Conservation (phyloP, 1,140 invertebrate species). For the Artemia franciscana region DNA sequence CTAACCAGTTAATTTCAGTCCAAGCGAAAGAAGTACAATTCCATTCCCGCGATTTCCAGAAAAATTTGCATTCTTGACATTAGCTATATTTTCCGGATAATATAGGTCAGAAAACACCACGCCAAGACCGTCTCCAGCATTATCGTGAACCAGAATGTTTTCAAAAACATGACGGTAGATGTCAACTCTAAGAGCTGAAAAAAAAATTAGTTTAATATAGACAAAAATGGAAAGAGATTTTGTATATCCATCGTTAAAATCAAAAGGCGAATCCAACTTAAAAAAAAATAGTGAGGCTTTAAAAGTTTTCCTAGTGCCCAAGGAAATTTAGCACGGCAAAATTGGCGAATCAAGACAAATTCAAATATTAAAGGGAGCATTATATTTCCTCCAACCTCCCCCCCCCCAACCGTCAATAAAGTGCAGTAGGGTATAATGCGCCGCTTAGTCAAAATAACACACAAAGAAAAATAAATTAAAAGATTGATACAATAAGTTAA, state of each 20-base stretch:
- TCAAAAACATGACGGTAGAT: constrained; percentile 77
- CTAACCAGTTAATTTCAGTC: constrained; percentile 42
- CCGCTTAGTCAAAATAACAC: too few relatives aligned
- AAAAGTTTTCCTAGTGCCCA: too few relatives aligned
- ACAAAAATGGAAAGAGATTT: constrained; percentile 5
- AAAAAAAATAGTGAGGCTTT: too few relatives aligned
- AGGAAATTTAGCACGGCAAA: too few relatives aligned
- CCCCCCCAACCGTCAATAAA: too few relatives aligned
- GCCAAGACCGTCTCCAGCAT: constrained; percentile 65
- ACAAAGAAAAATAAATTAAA: too few relatives aligned
- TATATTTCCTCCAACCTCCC: too few relatives aligned
- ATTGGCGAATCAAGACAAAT: too few relatives aligned
- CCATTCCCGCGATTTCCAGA: constrained; percentile 63
- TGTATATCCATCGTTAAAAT: background rate
- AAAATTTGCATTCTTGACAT: constrained; percentile 68
- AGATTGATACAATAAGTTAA: too few relatives aligned
- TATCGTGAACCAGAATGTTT: constrained; percentile 50
- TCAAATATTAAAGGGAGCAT: too few relatives aligned
- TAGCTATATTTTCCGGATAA: constrained; percentile 56
- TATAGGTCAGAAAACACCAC: constrained; percentile 71
- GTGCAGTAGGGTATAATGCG: too few relatives aligned
- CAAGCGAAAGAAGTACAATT: constrained; percentile 63
- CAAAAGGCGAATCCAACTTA: background rate
- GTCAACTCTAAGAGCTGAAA: constrained; percentile 70
- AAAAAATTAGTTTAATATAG: constrained; percentile 2